Conservation (phyloP, 92 coral and sea anemone genomes). For the Anthopleura xanthogrammica region DNA sequence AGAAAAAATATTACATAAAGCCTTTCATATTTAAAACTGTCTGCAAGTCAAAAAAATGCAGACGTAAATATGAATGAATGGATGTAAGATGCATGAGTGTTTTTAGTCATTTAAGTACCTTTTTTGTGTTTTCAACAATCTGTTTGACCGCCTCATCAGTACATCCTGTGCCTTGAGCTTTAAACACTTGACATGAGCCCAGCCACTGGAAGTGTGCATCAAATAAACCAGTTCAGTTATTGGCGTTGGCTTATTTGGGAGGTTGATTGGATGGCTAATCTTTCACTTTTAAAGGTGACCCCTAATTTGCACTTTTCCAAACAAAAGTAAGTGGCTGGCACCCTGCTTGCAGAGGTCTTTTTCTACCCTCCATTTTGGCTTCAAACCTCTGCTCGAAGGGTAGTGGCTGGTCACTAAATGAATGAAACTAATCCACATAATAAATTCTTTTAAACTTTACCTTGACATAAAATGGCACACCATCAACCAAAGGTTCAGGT, state of each 20-base stretch:
- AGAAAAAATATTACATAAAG: too few species aligned
- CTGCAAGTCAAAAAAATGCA: too few species aligned
- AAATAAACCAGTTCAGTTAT: not conserved
- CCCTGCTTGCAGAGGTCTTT: too few species aligned
- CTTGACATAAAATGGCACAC: conserved; percentile 94
- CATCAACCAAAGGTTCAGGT: conserved; percentile 81
- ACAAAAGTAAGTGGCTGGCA: too few species aligned
- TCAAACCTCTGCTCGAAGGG: not conserved
- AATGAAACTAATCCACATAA: not conserved
- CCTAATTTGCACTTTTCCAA: too few species aligned
- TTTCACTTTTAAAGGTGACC: too few species aligned
- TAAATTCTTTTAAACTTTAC: conserved; percentile 22
- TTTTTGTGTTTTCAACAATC: conserved; percentile 66
- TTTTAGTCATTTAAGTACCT: conserved; percentile 31
- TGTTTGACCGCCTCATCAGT: conserved; percentile 86
- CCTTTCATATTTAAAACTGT: too few species aligned
- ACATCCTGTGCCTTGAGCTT: conserved; percentile 90
- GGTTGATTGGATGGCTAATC: too few species aligned
- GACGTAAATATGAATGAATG: too few species aligned
- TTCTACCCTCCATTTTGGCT: too few species aligned
- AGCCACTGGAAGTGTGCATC: conserved; percentile 49
- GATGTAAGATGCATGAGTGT: too few species aligned
- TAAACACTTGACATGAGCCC: conserved; percentile 77
- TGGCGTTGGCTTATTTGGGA: too few species aligned
- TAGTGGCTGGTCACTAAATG: not conserved